These are phyloP conservation scores for Heliconius sara DNA, from an alignment of 2,888 invertebrate species.

Conservation along the genomic window DNA sequence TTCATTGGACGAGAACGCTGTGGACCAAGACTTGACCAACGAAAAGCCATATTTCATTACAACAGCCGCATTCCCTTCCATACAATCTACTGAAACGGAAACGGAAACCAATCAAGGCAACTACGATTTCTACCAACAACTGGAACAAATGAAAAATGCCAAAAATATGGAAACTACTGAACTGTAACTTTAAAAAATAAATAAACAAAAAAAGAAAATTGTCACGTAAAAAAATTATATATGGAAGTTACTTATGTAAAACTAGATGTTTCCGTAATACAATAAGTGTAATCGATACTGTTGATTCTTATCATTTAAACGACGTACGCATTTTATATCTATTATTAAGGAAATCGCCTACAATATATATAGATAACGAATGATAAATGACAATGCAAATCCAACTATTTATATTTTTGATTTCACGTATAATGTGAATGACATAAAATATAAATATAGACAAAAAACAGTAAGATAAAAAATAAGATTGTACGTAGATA, in stretches of 20 bases:
- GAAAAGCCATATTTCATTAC: constrained; percentile 82
- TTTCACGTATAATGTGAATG: neutral
- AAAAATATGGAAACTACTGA: constrained; percentile 92
- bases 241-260: neutral
- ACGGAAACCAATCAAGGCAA: constrained; percentile 81
- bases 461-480: neutral
- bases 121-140: constrained; percentile 89
- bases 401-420: neutral
- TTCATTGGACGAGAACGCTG: constrained; percentile 94
- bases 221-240: neutral
- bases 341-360: neutral
- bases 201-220: neutral
- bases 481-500: neutral
- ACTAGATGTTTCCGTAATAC: neutral
- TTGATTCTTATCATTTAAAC: neutral
- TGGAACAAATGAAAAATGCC: constrained; percentile 88
- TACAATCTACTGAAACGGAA: constrained; percentile 76
- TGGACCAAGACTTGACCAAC: constrained; percentile 81
- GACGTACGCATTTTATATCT: neutral
- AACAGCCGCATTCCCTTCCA: constrained; percentile 75
- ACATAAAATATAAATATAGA: neutral
- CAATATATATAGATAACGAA: constrained; percentile 1
- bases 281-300: neutral
- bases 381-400: constrained; percentile 17
- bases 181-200: constrained; percentile 75